Conservation (phyloP, 2,888 invertebrate species). For the Corythucha ciliata region DNA sequence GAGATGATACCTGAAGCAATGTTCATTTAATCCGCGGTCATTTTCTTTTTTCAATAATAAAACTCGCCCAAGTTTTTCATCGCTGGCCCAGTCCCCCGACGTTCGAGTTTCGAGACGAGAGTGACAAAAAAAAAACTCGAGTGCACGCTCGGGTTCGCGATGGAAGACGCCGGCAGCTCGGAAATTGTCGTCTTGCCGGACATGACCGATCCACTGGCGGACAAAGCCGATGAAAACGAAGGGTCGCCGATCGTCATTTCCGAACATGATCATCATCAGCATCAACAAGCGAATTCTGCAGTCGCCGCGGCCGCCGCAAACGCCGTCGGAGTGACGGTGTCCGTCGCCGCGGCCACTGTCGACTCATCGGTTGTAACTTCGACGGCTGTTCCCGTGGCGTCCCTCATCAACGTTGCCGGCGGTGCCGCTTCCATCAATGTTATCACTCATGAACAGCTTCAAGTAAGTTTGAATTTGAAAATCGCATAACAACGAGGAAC, state of each 20-base stretch:
- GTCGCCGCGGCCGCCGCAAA: not conserved
- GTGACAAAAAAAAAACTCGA: too few relatives aligned
- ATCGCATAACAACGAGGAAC: too few relatives aligned
- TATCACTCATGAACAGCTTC: slow-evolving; percentile 73
- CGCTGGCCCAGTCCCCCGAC: too few relatives aligned
- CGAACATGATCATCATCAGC: slow-evolving; percentile 15
- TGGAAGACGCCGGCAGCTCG: too few relatives aligned
- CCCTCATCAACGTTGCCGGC: slow-evolving; percentile 53
- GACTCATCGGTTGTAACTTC: slow-evolving; percentile 38
- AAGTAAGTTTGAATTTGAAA: slow-evolving; percentile 41
- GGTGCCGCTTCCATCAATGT: slow-evolving; percentile 70
- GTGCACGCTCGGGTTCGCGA: too few relatives aligned
- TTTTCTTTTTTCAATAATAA: too few relatives aligned
- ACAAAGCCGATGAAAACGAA: slow-evolving; percentile 43
- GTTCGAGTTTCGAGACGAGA: too few relatives aligned
- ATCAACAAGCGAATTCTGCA: not conserved
- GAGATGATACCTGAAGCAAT: too few relatives aligned
- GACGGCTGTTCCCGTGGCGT: slow-evolving; percentile 53
- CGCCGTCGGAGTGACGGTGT: slow-evolving; percentile 1
- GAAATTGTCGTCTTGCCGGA: slow-evolving; percentile 41
- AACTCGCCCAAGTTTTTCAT: too few relatives aligned
- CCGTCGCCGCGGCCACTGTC: slow-evolving; percentile 37
- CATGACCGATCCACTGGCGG: slow-evolving; percentile 47
- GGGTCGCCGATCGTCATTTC: too few relatives aligned
- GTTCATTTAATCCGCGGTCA: too few relatives aligned